A percentile compares a stretch with the other conserved stretches of the same genome.
Conservation (phyloP, 37 sponge, comb jelly and placozoan species). For the Cliona cf. orientalis region DNA sequence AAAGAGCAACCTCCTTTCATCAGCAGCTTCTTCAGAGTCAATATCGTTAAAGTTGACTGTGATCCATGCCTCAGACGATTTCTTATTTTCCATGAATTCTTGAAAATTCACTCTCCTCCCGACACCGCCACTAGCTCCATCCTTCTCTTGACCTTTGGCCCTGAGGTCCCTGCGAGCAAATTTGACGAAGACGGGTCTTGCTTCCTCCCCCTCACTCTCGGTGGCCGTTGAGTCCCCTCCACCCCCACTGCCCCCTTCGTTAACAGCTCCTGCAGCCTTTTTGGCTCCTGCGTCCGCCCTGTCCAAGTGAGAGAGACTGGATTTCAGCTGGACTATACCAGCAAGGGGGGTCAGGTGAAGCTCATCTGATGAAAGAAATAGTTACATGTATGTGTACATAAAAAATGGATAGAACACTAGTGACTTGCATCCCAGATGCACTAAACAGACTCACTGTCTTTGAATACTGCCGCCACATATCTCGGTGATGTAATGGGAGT, state of each 20-base stretch:
- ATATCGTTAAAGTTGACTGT: constrained; percentile 1
- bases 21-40: constrained; percentile 44
- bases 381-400: neutral
- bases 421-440: neutral
- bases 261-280: neutral
- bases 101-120: neutral
- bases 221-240: constrained; percentile 45
- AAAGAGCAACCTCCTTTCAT: constrained; percentile 57
- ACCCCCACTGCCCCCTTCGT: neutral
- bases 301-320: constrained; percentile 60
- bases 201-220: constrained; percentile 80
- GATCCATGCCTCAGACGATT: neutral
- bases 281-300: constrained; percentile 18
- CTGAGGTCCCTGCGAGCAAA: constrained; percentile 22
- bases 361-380: constrained; percentile 28
- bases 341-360: constrained; percentile 81
- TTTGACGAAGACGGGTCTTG: constrained; percentile 61
- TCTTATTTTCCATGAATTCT: neutral
- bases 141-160: neutral
- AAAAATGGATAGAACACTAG: neutral
- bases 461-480: constrained; percentile 66
- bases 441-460: constrained; percentile 42
- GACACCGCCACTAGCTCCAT: no score
- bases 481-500: neutral
- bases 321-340: constrained; percentile 58